Conservation (phyloP, 2,113 vertebrate species). For the Ceyx cyanopectus region DNA sequence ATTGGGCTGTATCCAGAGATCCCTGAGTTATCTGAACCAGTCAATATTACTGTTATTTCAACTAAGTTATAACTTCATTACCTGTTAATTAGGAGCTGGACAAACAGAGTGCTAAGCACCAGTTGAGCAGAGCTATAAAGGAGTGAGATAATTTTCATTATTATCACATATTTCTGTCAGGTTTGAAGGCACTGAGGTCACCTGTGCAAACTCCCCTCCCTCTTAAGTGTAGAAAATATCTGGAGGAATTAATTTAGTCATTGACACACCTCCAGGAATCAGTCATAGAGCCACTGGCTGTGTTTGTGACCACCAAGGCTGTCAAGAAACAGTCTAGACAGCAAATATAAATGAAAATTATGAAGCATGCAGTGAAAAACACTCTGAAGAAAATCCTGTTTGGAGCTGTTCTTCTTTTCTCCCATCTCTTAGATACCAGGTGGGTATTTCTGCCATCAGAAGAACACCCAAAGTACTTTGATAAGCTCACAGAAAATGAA, state of each 20-base stretch:
- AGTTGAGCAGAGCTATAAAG: not conserved
- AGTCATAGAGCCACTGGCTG: not conserved
- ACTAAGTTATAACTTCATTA: not conserved
- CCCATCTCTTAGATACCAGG: not conserved
- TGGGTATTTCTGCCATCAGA: not conserved
- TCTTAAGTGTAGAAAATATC: not conserved
- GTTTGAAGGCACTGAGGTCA: conserved; percentile 12
- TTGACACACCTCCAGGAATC: not conserved
- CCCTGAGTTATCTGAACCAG: not conserved
- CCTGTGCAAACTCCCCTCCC: not conserved
- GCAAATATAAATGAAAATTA: not conserved
- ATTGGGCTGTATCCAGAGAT: not conserved
- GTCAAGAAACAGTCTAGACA: not conserved
- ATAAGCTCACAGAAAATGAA: not conserved
- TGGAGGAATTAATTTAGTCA: not conserved
- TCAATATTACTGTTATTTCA: not conserved
- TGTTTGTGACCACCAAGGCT: not conserved
- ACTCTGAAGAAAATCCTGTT: not conserved
- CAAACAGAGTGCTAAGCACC: accelerated
- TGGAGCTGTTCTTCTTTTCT: not conserved
- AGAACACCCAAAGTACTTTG: not conserved
- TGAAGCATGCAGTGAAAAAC: not conserved
- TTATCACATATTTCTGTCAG: not conserved
- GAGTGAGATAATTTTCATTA: not conserved
- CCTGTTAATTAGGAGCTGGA: not conserved